Evolutionary conservation across 2,113 vertebrate species (phyloP).

Genomic region (Oryzias woworae): DNA sequence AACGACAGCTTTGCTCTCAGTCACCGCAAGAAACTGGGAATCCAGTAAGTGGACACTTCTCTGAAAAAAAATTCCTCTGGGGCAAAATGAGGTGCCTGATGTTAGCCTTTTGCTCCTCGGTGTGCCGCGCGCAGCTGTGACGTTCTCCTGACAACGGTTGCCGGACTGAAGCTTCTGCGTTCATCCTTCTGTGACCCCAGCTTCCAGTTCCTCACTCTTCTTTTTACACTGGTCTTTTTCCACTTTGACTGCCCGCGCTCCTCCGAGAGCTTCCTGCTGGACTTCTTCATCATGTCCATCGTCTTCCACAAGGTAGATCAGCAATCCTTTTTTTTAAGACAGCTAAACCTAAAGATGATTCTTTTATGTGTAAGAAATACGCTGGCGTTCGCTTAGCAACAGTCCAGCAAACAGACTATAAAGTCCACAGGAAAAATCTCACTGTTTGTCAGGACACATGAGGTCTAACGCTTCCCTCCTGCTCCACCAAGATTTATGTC

Average conservation of each 20-base stretch:
- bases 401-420: neutral
- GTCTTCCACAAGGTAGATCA: constrained; percentile 89
- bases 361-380: neutral
- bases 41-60: constrained; percentile 85
- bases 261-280: constrained; percentile 94
- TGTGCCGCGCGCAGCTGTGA: constrained; percentile 82
- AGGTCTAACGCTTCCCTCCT: neutral
- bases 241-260: constrained; percentile 89
- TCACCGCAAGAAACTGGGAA: constrained; percentile 88
- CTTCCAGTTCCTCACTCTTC: constrained; percentile 89
- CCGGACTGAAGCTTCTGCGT: constrained; percentile 93
- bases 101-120: neutral
- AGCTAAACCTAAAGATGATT: neutral
- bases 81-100: too few species aligned
- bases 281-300: constrained; percentile 97
- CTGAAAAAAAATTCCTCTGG: neutral
- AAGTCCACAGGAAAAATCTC: neutral
- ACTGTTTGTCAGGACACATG: neutral
- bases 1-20: constrained; percentile 92
- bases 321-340: too few species aligned
- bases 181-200: constrained; percentile 93
- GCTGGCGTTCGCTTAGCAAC: neutral
- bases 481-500: neutral
- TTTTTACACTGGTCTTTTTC: constrained; percentile 94
- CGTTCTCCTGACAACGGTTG: constrained; percentile 89